These are phyloP conservation scores for Neoscelio sp. DNA, from an alignment of 2,888 invertebrate genomes.

Conservation along the genomic window DNA sequence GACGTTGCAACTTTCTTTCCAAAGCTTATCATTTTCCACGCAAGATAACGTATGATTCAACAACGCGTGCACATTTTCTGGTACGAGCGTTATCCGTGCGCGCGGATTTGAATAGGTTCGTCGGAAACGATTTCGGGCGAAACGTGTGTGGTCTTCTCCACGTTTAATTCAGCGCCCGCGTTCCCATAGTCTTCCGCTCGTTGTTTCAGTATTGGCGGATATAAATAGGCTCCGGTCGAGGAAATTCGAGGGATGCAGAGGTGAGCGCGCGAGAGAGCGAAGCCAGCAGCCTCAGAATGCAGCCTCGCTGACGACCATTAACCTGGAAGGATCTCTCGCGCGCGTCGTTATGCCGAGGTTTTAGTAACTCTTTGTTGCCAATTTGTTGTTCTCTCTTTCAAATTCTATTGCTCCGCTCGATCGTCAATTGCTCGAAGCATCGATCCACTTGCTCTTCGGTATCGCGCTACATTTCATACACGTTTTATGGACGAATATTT, in stretches of 20 bases:
- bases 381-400: conserved; percentile 49
- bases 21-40: no score
- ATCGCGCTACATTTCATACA: no score
- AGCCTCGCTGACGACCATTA: conserved; percentile 46
- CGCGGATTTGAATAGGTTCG: conserved; percentile 58
- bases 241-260: conserved; percentile 60
- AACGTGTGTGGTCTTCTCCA: conserved; percentile 65
- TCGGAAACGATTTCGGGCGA: conserved; percentile 62
- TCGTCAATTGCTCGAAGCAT: neutral
- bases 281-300: conserved; percentile 41
- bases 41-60: conserved; percentile 43
- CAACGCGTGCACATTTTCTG: conserved; percentile 25
- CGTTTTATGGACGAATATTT: no score
- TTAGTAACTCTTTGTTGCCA: conserved; percentile 56
- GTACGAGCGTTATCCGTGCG: conserved; percentile 27
- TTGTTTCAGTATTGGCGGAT: conserved; percentile 64
- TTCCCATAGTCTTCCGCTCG: conserved; percentile 57
- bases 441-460: no score
- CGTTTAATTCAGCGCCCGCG: conserved; percentile 61
- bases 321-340: conserved; percentile 50
- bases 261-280: conserved; percentile 26
- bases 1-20: no score
- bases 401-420: conserved; percentile 37
- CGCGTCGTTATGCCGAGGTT: conserved; percentile 17
- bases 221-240: conserved; percentile 62